Evolutionary conservation across 2,797 vertebrate genomes (phyloP), one percentile per base, ranked within the genome.

Genomic region (Holocentrus rufus): DNA sequence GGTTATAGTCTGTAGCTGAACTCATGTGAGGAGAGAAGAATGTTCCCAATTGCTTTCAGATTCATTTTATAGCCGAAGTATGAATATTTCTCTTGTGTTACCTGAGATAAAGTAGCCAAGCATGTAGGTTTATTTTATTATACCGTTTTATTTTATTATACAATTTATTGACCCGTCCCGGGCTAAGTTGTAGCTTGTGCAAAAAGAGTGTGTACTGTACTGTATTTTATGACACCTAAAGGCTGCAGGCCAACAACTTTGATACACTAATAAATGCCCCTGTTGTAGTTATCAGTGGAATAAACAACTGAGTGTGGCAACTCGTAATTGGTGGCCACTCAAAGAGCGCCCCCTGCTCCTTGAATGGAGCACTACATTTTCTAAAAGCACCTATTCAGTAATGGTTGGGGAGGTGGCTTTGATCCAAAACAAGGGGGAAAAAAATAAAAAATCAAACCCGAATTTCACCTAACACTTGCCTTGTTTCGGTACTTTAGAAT

Each of bases 341-440:
- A 86, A 78, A 90, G 69, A 82, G 88, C 85, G 73, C 89, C 88
- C 85, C 86, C 87, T 80, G 30, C 58, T 15, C 62, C 53, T 55
- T 50, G 27, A 69, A 52, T 1, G 11, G 1, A 30, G 83, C 53
- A 86, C 57, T 85, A 58, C 85, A 80, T 17, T 1, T 44, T 57
- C 0, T 49, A 14, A 62, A 70, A 30, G 60, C 14, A 44, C 58
- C 59, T 44, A 47, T 18, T 22, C 18, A 27, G 50, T 4, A 22
- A 15, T 44, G 18, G 54, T 25, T 42, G 55, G 18, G 27, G 57
- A 60, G 50, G 62, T 69, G 57, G 8, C 49, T 11, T 25, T 17
- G 7, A 2, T 68, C 7, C 31, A 42, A 57, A 74, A 22, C 6
- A 20, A 18, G n/a, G n/a, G 52, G 25, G 4, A 34, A 34, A 34